Percentiles rank a stretch among this genome's conserved stretches.
Conservation (phyloP, 1,140 invertebrate genomes). For the Aphelenchoides fujianensis region DNA sequence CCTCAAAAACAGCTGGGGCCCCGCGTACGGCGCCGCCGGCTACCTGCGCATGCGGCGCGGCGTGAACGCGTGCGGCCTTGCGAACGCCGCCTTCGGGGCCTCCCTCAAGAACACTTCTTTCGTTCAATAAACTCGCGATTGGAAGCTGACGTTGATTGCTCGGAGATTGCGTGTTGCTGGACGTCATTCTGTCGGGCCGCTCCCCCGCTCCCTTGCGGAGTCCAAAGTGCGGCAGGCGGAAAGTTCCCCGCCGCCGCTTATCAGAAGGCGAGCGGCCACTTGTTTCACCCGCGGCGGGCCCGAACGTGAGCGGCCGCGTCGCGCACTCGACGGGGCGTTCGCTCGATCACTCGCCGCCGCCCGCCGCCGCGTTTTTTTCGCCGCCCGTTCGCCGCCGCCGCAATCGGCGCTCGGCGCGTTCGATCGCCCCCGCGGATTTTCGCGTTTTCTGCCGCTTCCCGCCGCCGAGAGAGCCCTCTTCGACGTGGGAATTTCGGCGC, state of each 20-base stretch:
- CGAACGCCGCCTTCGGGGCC: conserved; percentile 14
- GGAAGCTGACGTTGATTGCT: background rate
- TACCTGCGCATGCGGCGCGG: conserved; percentile 39
- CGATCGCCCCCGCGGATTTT: too few species aligned
- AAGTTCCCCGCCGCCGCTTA: background rate
- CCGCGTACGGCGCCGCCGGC: conserved; percentile 27
- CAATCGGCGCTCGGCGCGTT: too few species aligned
- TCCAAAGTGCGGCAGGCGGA: background rate
- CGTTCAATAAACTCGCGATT: background rate
- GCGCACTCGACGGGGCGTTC: too few species aligned
- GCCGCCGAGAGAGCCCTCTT: too few species aligned
- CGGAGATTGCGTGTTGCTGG: background rate
- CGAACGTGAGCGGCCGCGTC: too few species aligned
- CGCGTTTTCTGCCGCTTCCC: too few species aligned
- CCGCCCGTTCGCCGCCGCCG: too few species aligned
- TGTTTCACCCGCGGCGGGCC: too few species aligned
- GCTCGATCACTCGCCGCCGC: too few species aligned
- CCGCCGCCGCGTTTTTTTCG: too few species aligned
- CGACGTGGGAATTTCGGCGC: too few species aligned
- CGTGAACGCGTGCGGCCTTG: conserved; percentile 41
- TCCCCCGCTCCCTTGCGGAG: background rate
- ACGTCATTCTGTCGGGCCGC: background rate
- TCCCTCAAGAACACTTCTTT: background rate
- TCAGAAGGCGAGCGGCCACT: too few species aligned
- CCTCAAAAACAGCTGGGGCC: conserved; percentile 43